Evolutionary conservation across 2,113 vertebrate genomes (phyloP), one percentile per base, ranked within the genome.

Genomic region (Calidris pugnax): DNA sequence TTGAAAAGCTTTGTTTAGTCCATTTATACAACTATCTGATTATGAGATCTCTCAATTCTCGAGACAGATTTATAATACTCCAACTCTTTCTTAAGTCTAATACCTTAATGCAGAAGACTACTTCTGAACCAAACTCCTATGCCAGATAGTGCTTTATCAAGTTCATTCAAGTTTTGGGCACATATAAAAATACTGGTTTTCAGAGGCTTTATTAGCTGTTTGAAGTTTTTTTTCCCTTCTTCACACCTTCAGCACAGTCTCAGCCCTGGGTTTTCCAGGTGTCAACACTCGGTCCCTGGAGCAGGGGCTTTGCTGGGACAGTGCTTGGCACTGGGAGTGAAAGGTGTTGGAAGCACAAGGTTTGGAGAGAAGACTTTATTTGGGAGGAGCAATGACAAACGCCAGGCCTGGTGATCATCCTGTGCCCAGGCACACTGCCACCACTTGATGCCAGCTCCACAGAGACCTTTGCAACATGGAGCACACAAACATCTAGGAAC

Each of bases 41-140:
- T 5, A 14, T 3, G 30, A 43, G 35, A 7, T 6, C 12, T 7
- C 53, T 18, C 0, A 0, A 3, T 21, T 45, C 33, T 45, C 0
- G 0, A 18, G 50, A 14, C 28, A 32, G 21, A 6, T 32, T 37
- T 20, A 4, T 5, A 20, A 12, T 55, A 17, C 3, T 30, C 5
- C 8, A 24, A 76, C 37, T 14, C 28, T 35, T 22, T 26, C 35
- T 39, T 23, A 43, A 56, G 26, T 57, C 26, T 20, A n/a, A 51
- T 22, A 14, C 6, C 56, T 35, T 14, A 17, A 21, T 14, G 57
- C 41, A 76, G 17, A 55, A 35, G 23, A 18, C 1, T 6, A 41
- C 19, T 59, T 39, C 56, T 37, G 39, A 53, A 76, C 7, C 30
- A 6, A 50, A 10, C 14, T 30, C 41, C 56, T 14, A 20, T 30